Evolutionary conservation across 2,888 invertebrate genomes (phyloP).

Genomic region (Cryptus viduatorius): DNA sequence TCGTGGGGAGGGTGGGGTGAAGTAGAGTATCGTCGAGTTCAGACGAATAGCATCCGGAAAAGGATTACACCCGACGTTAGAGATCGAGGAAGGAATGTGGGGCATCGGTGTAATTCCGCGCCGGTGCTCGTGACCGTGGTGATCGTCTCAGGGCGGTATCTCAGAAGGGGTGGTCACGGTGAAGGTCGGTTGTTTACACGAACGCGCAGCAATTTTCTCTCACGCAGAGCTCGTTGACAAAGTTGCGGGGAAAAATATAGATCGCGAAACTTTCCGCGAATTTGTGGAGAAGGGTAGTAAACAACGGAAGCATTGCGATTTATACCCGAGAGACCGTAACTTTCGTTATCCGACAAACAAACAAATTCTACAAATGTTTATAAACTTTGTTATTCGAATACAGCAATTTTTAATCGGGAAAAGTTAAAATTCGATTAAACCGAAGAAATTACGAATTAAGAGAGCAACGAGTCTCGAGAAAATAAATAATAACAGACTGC

Average conservation of each 20-base stretch:
- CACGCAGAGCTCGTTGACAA: background rate
- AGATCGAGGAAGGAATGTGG: conserved; percentile 4
- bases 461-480: too few species aligned
- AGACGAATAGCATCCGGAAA: conserved; percentile 14
- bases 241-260: background rate
- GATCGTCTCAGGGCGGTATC: conserved; percentile 33
- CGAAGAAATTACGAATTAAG: too few species aligned
- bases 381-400: too few species aligned
- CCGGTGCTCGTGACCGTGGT: conserved; percentile 52
- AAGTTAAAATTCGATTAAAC: too few species aligned
- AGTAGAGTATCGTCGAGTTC: conserved; percentile 14
- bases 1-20: background rate
- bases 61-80: conserved; percentile 15
- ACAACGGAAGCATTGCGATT: background rate
- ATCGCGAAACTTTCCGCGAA: background rate
- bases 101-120: conserved; percentile 52
- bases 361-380: background rate
- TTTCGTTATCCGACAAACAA: background rate
- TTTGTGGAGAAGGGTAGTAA: background rate
- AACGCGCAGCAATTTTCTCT: conserved; percentile 44
- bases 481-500: too few species aligned
- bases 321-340: background rate
- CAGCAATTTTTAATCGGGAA: too few species aligned
- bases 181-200: conserved; percentile 70
- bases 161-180: conserved; percentile 70